Evolutionary conservation across 2,113 vertebrate genomes (phyloP), one percentile per base, ranked within the genome.

Genomic region (Psettodes erumei): DNA sequence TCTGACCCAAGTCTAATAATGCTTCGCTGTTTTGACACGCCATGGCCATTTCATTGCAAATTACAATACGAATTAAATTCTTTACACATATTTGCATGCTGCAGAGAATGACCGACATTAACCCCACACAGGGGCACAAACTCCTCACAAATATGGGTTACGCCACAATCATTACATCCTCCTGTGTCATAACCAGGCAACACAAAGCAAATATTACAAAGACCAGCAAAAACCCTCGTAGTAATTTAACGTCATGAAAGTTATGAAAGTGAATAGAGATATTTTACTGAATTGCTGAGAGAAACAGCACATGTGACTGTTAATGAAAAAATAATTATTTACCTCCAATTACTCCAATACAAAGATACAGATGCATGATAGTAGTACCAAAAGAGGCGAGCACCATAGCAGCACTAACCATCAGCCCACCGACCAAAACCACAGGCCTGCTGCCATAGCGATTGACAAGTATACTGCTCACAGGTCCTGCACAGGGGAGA

Each of bases 301-400:
- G 9, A 0, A 53, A 16, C 12, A 28, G 12, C 30, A 27, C n/a
- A 0, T 25, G 11, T 60, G 3, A 65, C 37, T 28, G 38, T 16
- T 32, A 27, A 10, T 38, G 5, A 19, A 21, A 62, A 56, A 66
- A 54, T 55, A 5, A 5, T 16, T 65, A 61, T 58, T 71, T 91
- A 96, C 94, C 95, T 92, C 95, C 95, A 77, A 96, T 90, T 64
- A 94, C 81, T 84, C 96, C 94, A 73, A 94, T 87, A 0, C 93
- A 96, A 61, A 96, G 86, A 85, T 95, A 95, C 35, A 96, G 90
- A 86, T 96, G 95, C 28, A 94, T 71, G 63, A 96, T 96, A 32
- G 89, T 92, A 19, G 84, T 94, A 79, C 92, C 95, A 88, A 95
- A 96, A 37, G 94, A 89, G 0, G 94, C 93, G 19, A 93, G 90